Base-by-base conservation (phyloP, 2,888 invertebrate species). In the Drosophila nr. perissopoda region DNA sequence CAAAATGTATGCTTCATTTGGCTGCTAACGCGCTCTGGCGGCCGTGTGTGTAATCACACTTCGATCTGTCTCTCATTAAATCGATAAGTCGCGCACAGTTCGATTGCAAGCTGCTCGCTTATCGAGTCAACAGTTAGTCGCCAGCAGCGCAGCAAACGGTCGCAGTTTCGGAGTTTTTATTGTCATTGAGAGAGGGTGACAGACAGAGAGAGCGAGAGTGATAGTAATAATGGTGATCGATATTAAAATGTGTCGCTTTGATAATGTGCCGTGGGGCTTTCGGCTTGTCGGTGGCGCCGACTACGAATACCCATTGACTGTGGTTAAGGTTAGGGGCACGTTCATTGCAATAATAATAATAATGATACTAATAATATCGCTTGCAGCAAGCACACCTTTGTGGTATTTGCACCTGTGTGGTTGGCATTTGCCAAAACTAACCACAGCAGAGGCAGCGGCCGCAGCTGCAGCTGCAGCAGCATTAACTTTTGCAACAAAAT, bases 261-360 rank as follows among this genome's bases (percentile, higher is more conserved):
- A 95, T 78, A 95, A 94, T 70, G 95, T 95, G 70, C 94, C 95
- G 59, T 97, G 97, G 97, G 97, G 97, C 60, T 97, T 97, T 92
- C 94, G 96, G 65, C 93, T 97, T 70, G 94, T 95, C 75, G 97
- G 97, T 52, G 97, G 97, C 54, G 94, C 94, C 58, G 96, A 97
- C 91, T 96, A 95, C 87, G 95, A 95, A 57, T 94, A 95, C 83
- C 96, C 97, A 13, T 93, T 97, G 40, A 96, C 96, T 18, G 95
- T 97, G 69, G 95, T 96, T 76, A 96, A 96, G 95, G 97, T 97
- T 90, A 91, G 91, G 79, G 90, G 78, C 73, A 66, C 73, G 73
- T 71, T 65, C 68, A 27, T 57, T 29, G 42, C 36, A 54, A 54
- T 27, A 58, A 63, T 73, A 48, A 56, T 33, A 8, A 56, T 52